Base-by-base conservation (phyloP, 1,140 invertebrate genomes). In the Prorops nasuta region DNA sequence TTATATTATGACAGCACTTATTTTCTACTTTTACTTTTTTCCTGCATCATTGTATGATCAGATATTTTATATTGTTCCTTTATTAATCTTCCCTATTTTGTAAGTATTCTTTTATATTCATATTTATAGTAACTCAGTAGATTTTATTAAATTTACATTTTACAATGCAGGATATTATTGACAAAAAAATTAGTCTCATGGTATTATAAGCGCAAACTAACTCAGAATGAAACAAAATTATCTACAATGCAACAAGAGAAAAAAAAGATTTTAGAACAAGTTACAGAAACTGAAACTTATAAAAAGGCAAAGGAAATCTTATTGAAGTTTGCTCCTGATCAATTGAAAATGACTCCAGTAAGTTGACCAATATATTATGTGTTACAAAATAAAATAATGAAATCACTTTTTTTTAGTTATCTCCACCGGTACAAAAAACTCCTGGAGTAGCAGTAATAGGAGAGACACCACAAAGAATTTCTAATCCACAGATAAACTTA, bases 221-320 rank as follows among this genome's bases (percentile, higher is more conserved):
- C 82, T 43, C 85, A 83, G 66, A 95, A 94, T 79, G 84, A 88
- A 74, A 79, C 84, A 51, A 89, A 88, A 73, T 76, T 96, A 36
- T 74, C 72, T 42, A 82, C 83, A 37, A 83, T 96, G 66, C 81
- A 85, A 56, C 83, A 85, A 46, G 84, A 93, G 59, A 96, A 94
- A 67, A 90, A 89, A 69, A 86, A 90, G 72, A 88, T 98, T 60
- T 78, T 98, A 35, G 94, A 98, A 67, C 88, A 95, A 74, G 94
- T 98, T 22, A 97, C 94, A 84, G 94, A 98, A 69, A 98, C 87
- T 38, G 96, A 98, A 79, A 98, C 94, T 1, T 99, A 97, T 72
- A 98, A 98, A 80, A 92, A 94, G 63, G 94, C 93, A 1, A 94
- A 90, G 77, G 87, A 92, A 74, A 92, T 97, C 60, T 78, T 97